These are phyloP conservation scores for Cinclus mexicanus DNA, from an alignment of 2,113 vertebrate species.

Conservation along the genomic window DNA sequence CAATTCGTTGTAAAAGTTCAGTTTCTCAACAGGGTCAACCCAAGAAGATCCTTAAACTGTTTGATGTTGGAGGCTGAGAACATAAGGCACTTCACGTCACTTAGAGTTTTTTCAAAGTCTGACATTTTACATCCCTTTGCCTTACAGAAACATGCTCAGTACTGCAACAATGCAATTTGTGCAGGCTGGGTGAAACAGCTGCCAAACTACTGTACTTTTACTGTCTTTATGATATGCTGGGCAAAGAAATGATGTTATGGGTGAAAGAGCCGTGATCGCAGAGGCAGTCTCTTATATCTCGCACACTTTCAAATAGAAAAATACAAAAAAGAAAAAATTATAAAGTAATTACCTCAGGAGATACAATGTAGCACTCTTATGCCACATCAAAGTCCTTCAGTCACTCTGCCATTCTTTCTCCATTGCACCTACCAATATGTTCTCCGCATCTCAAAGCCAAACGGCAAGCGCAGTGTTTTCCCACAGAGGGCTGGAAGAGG, in stretches of 20 bases:
- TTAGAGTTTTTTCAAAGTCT: neutral
- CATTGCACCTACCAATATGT: too few species aligned
- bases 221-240: neutral
- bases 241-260: neutral
- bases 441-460: too few species aligned
- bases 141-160: neutral
- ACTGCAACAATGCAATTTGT: neutral
- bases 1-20: neutral
- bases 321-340: neutral
- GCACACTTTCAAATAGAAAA: neutral
- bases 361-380: neutral
- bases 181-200: neutral
- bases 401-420: too few species aligned
- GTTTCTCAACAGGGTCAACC: neutral
- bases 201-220: neutral
- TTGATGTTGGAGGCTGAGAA: neutral
- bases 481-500: too few species aligned
- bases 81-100: neutral
- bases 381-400: neutral
- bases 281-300: neutral
- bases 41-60: neutral
- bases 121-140: neutral
- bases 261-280: neutral
- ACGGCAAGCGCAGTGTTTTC: too few species aligned
- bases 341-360: neutral